A percentile compares a stretch with the other conserved stretches of the same genome.
Conservation (phyloP, 2,113 vertebrate genomes). For the Gavialis gangeticus region DNA sequence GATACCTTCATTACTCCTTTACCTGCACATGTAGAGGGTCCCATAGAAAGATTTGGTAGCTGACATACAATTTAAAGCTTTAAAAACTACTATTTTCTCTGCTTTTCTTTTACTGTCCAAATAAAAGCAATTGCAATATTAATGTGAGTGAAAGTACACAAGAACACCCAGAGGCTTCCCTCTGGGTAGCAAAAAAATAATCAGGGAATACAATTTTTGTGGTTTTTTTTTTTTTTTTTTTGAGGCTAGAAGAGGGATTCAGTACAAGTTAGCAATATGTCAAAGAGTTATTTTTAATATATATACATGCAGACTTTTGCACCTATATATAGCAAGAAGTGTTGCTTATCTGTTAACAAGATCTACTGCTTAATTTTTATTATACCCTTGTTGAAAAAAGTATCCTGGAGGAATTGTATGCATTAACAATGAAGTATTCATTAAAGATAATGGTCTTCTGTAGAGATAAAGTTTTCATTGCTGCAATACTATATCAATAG, state of each 20-base stretch:
- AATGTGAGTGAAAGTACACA: not conserved
- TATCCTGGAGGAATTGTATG: not conserved
- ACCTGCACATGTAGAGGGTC: too few relatives aligned
- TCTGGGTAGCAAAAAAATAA: not conserved
- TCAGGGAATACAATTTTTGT: not conserved
- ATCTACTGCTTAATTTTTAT: not conserved
- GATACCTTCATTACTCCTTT: too few relatives aligned
- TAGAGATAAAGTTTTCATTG: not conserved
- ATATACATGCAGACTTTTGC: not conserved
- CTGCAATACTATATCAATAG: not conserved
- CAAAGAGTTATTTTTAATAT: not conserved
- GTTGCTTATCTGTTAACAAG: not conserved
- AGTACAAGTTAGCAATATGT: not conserved
- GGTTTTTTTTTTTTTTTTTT: not conserved
- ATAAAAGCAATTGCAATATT: conserved; percentile 1
- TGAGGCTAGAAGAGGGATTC: not conserved
- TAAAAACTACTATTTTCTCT: not conserved
- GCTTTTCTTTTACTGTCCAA: conserved; percentile 2
- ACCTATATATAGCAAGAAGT: not conserved
- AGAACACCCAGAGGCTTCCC: not conserved
- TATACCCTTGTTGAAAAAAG: not conserved
- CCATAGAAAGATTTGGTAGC: not conserved
- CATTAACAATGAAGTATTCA: not conserved
- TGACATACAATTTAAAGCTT: not conserved
- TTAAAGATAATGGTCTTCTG: not conserved